Conservation (phyloP, 1,140 invertebrate species). For the Chelonus insularis region DNA sequence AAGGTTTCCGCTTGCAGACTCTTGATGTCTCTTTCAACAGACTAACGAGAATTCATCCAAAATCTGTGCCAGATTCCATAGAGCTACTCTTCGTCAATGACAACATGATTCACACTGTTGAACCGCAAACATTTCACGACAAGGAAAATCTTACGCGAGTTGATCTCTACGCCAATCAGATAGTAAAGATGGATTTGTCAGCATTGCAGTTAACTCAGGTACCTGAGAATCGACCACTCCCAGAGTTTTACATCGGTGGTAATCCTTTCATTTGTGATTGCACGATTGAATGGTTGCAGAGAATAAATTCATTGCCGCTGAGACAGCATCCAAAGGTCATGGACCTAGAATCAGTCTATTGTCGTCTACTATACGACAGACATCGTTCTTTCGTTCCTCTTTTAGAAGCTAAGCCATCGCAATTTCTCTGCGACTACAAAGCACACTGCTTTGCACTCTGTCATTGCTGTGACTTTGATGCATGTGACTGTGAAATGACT, state of each 20-base stretch:
- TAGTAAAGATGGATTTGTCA: constrained; percentile 77
- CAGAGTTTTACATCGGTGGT: constrained; percentile 83
- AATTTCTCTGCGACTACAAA: constrained; percentile 82
- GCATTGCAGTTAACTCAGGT: constrained; percentile 73
- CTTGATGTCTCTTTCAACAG: constrained; percentile 82
- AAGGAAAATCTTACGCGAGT: constrained; percentile 79
- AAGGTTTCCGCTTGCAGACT: constrained; percentile 65
- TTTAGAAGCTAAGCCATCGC: constrained; percentile 70
- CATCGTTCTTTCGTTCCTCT: constrained; percentile 72
- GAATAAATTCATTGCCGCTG: constrained; percentile 72
- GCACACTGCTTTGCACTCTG: constrained; percentile 80
- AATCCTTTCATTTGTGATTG: constrained; percentile 89
- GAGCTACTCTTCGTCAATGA: constrained; percentile 82
- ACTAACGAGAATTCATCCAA: constrained; percentile 69
- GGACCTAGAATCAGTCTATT: constrained; percentile 81
- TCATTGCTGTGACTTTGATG: constrained; percentile 85
- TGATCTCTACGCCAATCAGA: constrained; percentile 81
- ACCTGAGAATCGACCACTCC: constrained; percentile 65
- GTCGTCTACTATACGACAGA: constrained; percentile 76
- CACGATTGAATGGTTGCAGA: constrained; percentile 84
- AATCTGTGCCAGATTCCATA: constrained; percentile 76
- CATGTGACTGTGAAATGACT: constrained; percentile 83
- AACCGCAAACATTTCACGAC: constrained; percentile 77
- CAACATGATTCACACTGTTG: constrained; percentile 75
- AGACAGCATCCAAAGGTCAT: constrained; percentile 78